Evolutionary conservation across 1,140 invertebrate species (phyloP).

Genomic region (Pogonus chalceus): DNA sequence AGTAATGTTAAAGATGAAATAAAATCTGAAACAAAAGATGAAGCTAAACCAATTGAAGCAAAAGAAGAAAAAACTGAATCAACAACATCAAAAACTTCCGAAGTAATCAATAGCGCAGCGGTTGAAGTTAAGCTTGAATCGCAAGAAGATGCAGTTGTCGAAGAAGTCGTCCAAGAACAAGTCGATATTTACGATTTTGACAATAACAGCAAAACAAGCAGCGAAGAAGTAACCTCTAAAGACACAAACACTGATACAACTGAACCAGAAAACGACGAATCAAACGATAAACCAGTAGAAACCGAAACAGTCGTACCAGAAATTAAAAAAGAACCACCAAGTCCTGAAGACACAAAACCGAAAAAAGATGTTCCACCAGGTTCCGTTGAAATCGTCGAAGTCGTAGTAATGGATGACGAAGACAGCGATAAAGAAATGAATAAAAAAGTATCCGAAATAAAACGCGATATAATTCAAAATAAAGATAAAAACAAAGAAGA

Average conservation of each 20-base stretch:
- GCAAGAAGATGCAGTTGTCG: conserved; percentile 27
- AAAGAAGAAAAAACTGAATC: conserved; percentile 12
- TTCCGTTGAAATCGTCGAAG: conserved; percentile 27
- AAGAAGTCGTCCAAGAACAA: conserved; percentile 29
- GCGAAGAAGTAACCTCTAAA: conserved; percentile 12
- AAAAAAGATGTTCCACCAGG: conserved; percentile 16
- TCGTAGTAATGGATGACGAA: conserved; percentile 28
- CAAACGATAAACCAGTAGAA: conserved; percentile 1
- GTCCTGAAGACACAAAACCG: conserved; percentile 5
- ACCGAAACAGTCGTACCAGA: conserved; percentile 15
- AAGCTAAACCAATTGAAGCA: neutral
- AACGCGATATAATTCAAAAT: conserved; percentile 13
- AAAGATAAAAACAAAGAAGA: neutral
- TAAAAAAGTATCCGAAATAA: conserved; percentile 21
- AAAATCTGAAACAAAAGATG: neutral
- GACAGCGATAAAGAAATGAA: conserved; percentile 31
- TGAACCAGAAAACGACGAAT: conserved; percentile 7
- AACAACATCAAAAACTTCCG: too few species aligned
- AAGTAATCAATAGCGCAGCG: neutral
- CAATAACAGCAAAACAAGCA: conserved; percentile 35
- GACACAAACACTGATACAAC: conserved; percentile 8
- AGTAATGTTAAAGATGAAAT: conserved; percentile 12
- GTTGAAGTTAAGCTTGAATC: conserved; percentile 11
- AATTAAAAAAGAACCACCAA: conserved; percentile 13
- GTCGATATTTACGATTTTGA: conserved; percentile 42